Base-by-base conservation (phyloP, 2,113 vertebrate genomes). In the Bucco capensis region DNA sequence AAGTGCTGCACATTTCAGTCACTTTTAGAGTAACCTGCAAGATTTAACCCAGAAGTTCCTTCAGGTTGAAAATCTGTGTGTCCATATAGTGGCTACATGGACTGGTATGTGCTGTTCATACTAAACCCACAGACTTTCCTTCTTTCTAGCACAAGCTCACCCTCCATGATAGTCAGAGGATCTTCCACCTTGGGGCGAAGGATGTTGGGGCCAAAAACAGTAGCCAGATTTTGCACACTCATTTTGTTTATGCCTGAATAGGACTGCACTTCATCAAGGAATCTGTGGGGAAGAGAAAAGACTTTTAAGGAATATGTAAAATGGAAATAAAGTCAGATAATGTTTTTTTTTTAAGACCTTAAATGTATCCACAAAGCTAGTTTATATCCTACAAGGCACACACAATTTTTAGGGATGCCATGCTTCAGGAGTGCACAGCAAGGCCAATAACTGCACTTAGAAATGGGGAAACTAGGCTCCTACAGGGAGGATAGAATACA, bases 161-260 rank as follows among this genome's bases (percentile, higher is more conserved):
- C 99, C 95, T 99, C 99, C 99, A 99, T 99, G 78, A 99, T 99
- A 28, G 99, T 98, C 70, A 99, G 97, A 44, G 99, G 99, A 95
- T 99, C 99, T 97, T 99, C 99, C 33, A 99, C 94, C 97, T 99
- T 99, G 60, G 99, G 98, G 51, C 99, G 98, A 85, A 99, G 93
- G 75, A 99, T 99, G 70, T 99, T 99, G 40, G 99, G 99, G 42
- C 99, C 99, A 92, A 99, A 99, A 44, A 99, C 99, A 0, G 99
- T 99, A 30, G 99, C 99, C 93, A 99, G 95, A 93, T 99, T 99
- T 95, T 99, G 99, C 37, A 98, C 98, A 8, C 99, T 99, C 99
- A 99, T 99, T 97, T 99, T 99, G 96, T 99, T 99, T 69, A 99
- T 93, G n/a, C 98, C 98, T 22, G 99, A 98, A 86, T 99, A 98